Evolutionary conservation across 2,113 vertebrate species (phyloP).

Genomic region (Raja brachyura): DNA sequence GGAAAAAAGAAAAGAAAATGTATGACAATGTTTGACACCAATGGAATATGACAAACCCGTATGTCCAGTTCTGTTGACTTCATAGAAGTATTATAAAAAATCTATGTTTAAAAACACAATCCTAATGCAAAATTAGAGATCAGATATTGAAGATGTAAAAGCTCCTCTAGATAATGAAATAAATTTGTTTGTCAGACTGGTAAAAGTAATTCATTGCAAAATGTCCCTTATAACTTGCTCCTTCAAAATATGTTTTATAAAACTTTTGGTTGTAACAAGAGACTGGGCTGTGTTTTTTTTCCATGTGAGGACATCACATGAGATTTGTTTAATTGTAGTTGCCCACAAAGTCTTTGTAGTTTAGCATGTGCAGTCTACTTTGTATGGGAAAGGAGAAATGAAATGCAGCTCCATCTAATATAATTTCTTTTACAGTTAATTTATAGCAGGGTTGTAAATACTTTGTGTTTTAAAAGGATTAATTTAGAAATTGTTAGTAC

Average conservation of each 20-base stretch:
- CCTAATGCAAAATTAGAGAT: slow-evolving; percentile 5
- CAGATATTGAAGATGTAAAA: not conserved
- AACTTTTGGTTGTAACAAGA: not conserved
- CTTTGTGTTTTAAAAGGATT: slow-evolving; percentile 34
- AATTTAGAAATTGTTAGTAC: slow-evolving; percentile 33
- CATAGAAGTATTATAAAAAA: not conserved
- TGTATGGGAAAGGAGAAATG: slow-evolving; percentile 2
- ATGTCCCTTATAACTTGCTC: not conserved
- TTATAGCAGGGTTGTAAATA: slow-evolving; percentile 36
- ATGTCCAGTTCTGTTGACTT: not conserved
- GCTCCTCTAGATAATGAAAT: not conserved
- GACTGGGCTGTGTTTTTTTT: slow-evolving; percentile 23
- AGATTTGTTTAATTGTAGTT: slow-evolving; percentile 17
- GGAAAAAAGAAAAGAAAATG: not conserved
- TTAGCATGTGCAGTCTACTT: slow-evolving; percentile 21
- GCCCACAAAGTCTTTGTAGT: not conserved
- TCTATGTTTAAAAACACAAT: not conserved
- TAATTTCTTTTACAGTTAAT: slow-evolving; percentile 34
- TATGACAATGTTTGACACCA: not conserved
- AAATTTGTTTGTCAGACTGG: not conserved
- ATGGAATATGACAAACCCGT: not conserved
- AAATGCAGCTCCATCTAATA: slow-evolving; percentile 23
- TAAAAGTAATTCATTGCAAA: not conserved
- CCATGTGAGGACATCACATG: not conserved
- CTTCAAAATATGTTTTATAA: not conserved